Evolutionary conservation across 2,888 invertebrate genomes (phyloP).

Genomic region (Conomelus anceps): DNA sequence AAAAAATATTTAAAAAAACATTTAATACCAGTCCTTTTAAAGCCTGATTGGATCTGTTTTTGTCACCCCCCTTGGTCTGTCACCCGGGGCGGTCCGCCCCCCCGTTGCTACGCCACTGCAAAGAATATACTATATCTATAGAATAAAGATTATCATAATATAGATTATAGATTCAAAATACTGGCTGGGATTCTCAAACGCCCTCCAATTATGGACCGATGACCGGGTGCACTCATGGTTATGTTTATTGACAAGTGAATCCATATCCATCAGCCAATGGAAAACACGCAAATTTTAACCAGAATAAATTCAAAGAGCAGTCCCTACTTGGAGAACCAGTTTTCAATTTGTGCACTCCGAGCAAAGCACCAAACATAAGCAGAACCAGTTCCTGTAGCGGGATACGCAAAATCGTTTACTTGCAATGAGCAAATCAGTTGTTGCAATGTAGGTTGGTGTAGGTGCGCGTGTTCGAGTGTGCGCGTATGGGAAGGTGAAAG

Average conservation of each 20-base stretch:
- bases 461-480: neutral
- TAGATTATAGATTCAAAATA: neutral
- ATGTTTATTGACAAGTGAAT: neutral
- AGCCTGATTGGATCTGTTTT: too few relatives aligned
- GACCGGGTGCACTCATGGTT: neutral
- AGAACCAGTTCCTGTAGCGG: neutral
- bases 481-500: neutral
- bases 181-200: too few relatives aligned
- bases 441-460: neutral
- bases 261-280: neutral
- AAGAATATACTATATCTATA: too few relatives aligned
- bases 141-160: neutral
- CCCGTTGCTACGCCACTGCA: too few relatives aligned
- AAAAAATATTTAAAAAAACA: too few relatives aligned
- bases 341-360: neutral
- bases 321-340: neutral
- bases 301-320: neutral
- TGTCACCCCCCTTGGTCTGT: too few relatives aligned
- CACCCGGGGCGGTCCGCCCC: too few relatives aligned
- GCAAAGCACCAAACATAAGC: too few relatives aligned
- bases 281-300: neutral
- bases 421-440: neutral
- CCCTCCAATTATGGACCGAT: neutral
- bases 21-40: too few relatives aligned
- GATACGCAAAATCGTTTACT: neutral